Conservation (phyloP, 1,140 invertebrate genomes). For the Phthorimaea operculella region DNA sequence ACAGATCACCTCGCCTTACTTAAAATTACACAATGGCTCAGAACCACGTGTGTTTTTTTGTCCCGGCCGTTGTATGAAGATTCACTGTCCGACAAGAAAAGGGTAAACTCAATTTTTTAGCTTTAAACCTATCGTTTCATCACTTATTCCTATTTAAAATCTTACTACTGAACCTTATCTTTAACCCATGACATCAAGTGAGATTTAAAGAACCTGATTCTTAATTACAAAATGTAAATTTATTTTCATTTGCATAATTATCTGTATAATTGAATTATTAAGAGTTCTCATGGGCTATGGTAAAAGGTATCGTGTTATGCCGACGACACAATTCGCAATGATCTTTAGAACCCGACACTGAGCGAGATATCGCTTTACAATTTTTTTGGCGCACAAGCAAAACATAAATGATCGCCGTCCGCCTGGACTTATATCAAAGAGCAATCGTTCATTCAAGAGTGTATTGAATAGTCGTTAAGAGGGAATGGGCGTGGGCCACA, state of each 20-base stretch:
- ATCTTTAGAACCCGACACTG: slow-evolving; percentile 27
- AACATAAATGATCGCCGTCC: slow-evolving; percentile 47
- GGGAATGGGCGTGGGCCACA: slow-evolving; percentile 56
- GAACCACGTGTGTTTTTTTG: slow-evolving; percentile 55
- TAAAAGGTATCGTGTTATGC: slow-evolving; percentile 28
- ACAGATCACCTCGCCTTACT: slow-evolving; percentile 40
- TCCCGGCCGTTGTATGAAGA: slow-evolving; percentile 35
- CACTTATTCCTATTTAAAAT: slow-evolving; percentile 42
- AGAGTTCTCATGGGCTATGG: slow-evolving; percentile 19
- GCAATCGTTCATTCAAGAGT: slow-evolving; percentile 61
- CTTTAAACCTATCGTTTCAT: slow-evolving; percentile 49
- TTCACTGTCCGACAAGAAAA: slow-evolving; percentile 48
- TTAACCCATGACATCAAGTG: slow-evolving; percentile 22
- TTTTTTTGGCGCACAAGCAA: slow-evolving; percentile 44
- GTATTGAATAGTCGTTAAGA: slow-evolving; percentile 64
- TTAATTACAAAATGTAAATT: slow-evolving; percentile 3
- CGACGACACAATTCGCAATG: slow-evolving; percentile 22
- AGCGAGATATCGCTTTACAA: slow-evolving; percentile 55
- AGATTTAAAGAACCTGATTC: slow-evolving; percentile 22
- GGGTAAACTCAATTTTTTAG: slow-evolving; percentile 52
- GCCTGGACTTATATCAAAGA: slow-evolving; percentile 59
- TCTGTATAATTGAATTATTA: slow-evolving; percentile 6
- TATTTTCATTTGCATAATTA: background rate
- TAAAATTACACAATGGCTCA: slow-evolving; percentile 47
- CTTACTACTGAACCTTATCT: slow-evolving; percentile 21